Base-by-base conservation (phyloP, 1,140 invertebrate genomes). In the Aphaenogaster ashmeadi region DNA sequence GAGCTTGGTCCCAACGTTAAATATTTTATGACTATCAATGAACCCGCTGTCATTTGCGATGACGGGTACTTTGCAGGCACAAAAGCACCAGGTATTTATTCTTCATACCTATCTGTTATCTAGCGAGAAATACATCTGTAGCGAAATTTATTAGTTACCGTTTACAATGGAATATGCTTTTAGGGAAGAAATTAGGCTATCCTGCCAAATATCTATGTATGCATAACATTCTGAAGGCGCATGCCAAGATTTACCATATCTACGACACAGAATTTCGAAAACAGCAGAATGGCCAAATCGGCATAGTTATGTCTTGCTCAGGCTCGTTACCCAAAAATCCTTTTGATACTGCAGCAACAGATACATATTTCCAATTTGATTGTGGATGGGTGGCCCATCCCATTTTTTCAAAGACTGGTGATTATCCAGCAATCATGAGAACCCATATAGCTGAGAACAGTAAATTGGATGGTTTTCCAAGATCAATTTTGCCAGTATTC, bases 311-410 rank as follows among this genome's bases (percentile, higher is more conserved):
- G 1, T 78, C 86, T 18, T 80, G 87, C 15, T 52, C 21, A 1
- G 77, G 87, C 8, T 79, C 87, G 78, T 92, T 92, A 33, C 69
- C 90, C 0, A 91, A 88, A 75, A 83, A 71, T 38, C 13, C 87
- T 0, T 64, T 50, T 3, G 94, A 94, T 58, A 38, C 18, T 0
- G 4, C 38, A 9, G 87, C 91, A 13, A 88, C 69, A 11, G 93
- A 93, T n/a, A 60, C 84, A 6, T 87, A 87, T 0, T 94, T 93
- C 87, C 86, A 93, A 9, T 96, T 96, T 80, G 87, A 95, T 89
- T 95, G 94, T 89, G 97, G 97, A 15, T 97, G 97, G 97, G 96
- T 96, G 75, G 95, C 96, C 0, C 93, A 97, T 92, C 97, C 97
- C 21, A 96, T 97, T 80, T 96, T 96, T 93, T 96, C 96, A 0